These are phyloP conservation scores for Sceloporus tristichus DNA, from an alignment of 2,113 vertebrate genomes.

Conservation along the genomic window DNA sequence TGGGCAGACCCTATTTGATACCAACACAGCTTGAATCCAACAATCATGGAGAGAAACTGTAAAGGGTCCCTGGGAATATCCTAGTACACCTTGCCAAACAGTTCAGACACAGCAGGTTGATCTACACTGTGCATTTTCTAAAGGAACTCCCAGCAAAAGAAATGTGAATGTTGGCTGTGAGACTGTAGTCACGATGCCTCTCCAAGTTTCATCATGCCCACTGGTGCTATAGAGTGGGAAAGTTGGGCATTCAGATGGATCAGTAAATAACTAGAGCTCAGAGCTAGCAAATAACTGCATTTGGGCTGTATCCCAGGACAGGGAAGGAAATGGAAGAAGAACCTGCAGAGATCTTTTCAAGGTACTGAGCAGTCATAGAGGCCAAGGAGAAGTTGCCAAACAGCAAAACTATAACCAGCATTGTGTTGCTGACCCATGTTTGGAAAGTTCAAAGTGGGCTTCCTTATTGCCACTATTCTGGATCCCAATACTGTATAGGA, in stretches of 20 bases:
- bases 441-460: background rate
- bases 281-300: conserved; percentile 11
- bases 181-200: background rate
- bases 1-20: background rate
- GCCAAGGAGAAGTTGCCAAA: background rate
- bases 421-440: background rate
- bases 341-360: conserved; percentile 12
- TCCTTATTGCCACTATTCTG: background rate
- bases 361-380: background rate
- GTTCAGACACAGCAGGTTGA: conserved; percentile 14
- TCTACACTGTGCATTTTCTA: background rate
- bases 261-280: background rate
- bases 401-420: background rate
- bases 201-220: background rate
- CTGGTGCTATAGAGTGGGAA: background rate
- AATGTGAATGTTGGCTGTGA: background rate
- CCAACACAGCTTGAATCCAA: conserved; percentile 13
- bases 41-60: background rate
- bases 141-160: background rate
- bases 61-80: conserved; percentile 17
- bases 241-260: background rate
- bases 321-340: conserved; percentile 1
- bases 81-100: background rate
- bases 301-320: conserved; percentile 17
- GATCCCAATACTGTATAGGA: background rate